Conservation (phyloP, 2,113 vertebrate species). For the Scalopus aquaticus region DNA sequence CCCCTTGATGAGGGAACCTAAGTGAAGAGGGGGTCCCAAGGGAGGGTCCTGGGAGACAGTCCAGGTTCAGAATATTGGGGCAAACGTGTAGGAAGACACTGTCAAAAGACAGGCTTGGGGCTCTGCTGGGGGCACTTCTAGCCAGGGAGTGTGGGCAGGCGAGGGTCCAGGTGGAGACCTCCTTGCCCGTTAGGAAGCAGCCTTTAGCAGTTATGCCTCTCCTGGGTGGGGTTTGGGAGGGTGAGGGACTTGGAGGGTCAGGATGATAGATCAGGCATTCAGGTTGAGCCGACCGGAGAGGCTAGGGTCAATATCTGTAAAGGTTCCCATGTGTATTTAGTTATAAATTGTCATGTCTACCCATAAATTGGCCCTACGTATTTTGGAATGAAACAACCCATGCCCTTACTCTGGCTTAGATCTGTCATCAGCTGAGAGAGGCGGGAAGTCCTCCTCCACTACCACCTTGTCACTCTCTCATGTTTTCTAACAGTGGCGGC, state of each 20-base stretch:
- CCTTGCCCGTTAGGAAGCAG: not conserved
- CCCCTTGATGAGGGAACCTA: not conserved
- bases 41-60: not conserved
- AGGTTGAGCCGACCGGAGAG: not conserved
- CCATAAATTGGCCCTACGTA: not conserved
- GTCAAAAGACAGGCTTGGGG: no score
- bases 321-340: not conserved
- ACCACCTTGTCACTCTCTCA: fast-evolving
- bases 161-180: no score
- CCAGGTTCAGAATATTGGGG: not conserved
- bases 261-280: not conserved
- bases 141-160: not conserved
- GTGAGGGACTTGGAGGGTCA: not conserved
- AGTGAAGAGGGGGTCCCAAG: not conserved
- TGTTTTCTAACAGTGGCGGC: not conserved
- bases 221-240: fast-evolving
- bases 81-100: not conserved
- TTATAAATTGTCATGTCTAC: not conserved
- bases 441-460: fast-evolving
- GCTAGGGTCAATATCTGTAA: not conserved
- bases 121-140: not conserved
- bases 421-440: not conserved
- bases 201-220: not conserved
- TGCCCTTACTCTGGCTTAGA: no score
- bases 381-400: not conserved